Conservation (phyloP, 1,140 invertebrate genomes). For the Reticulitermes speratus region DNA sequence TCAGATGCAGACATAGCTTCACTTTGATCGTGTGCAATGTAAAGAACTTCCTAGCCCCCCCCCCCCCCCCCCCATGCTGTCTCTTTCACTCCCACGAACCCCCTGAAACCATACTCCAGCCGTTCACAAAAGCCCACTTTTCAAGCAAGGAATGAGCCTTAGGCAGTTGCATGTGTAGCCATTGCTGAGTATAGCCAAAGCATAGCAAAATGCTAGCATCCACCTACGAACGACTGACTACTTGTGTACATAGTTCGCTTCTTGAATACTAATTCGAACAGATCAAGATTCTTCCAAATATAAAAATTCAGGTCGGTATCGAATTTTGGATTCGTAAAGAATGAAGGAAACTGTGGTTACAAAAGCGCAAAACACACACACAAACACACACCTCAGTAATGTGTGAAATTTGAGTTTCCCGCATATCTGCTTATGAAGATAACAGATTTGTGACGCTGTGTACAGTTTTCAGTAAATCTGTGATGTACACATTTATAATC, state of each 20-base stretch:
- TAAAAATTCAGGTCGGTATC: not conserved
- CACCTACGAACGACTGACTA: not conserved
- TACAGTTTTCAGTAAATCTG: no score
- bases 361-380: no score
- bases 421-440: no score
- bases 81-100: not conserved
- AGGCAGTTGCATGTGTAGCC: not conserved
- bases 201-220: no score
- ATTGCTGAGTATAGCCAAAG: not conserved
- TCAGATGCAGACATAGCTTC: not conserved
- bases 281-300: not conserved
- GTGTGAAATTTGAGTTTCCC: no score
- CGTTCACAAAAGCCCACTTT: not conserved
- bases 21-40: slow-evolving; percentile 6
- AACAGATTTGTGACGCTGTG: no score
- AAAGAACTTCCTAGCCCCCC: not conserved
- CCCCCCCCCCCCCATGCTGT: not conserved
- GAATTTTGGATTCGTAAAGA: no score
- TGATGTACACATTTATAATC: no score
- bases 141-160: not conserved
- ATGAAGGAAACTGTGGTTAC: no score
- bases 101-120: not conserved
- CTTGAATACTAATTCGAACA: not conserved
- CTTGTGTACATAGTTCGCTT: not conserved
- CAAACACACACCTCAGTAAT: no score